phyloP scores from a whole-genome alignment of 2,113 vertebrate genomes.

The Nestor notabilis region DNA sequence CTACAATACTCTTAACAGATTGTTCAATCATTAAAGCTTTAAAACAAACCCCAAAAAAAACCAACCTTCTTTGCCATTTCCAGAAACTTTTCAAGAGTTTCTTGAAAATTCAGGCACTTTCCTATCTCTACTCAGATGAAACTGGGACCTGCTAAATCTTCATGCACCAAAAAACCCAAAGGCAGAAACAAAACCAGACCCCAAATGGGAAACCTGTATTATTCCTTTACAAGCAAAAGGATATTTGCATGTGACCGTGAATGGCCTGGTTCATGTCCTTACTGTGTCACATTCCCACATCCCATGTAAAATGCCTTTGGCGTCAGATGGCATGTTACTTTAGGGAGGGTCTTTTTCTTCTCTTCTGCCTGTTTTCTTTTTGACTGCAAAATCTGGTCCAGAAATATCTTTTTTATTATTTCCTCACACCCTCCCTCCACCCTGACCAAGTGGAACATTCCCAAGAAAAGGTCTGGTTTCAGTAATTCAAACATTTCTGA shows the following conservation, averaged over 20 bases:
- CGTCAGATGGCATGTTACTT: background rate
- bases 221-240: background rate
- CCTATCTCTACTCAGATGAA: background rate
- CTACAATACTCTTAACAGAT: background rate
- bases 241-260: background rate
- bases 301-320: background rate
- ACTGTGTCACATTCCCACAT: background rate
- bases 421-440: background rate
- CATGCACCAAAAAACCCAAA: background rate
- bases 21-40: background rate
- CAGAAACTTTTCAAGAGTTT: background rate
- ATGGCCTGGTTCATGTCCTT: background rate
- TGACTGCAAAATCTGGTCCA: background rate
- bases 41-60: background rate
- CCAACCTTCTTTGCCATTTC: background rate
- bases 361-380: background rate
- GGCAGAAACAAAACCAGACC: background rate
- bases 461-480: background rate
- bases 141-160: background rate
- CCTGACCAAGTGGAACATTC: background rate
- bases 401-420: background rate
- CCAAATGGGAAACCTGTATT: background rate
- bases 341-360: background rate
- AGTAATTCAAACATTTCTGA: background rate
- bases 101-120: background rate